Percentiles rank a stretch among this genome's conserved stretches.
These are phyloP conservation scores for Caenorhabditis afra DNA, from an alignment of 2,888 invertebrate genomes.

Conservation along the genomic window DNA sequence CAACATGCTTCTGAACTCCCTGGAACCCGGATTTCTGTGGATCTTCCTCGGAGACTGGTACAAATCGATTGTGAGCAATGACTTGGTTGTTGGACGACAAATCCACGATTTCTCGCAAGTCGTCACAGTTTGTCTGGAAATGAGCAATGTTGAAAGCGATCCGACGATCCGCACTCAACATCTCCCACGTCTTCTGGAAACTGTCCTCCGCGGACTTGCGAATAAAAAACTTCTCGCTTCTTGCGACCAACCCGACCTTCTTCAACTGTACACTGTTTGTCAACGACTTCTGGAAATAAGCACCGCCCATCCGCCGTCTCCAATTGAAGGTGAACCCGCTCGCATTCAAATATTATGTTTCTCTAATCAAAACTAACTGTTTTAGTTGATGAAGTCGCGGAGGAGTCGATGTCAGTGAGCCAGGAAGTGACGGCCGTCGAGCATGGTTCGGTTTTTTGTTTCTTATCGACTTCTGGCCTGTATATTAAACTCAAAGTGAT, in stretches of 20 bases:
- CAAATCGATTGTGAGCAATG: conserved; percentile 61
- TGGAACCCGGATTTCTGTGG: conserved; percentile 88
- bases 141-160: conserved; percentile 60
- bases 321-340: conserved; percentile 44
- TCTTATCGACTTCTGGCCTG: neutral
- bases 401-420: conserved; percentile 47
- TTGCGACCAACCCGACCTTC: conserved; percentile 43
- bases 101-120: conserved; percentile 57
- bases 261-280: conserved; percentile 46
- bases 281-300: conserved; percentile 50
- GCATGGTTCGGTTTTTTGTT: conserved; percentile 54
- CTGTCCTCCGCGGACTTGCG: conserved; percentile 56
- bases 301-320: conserved; percentile 51
- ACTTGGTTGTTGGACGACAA: conserved; percentile 5
- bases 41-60: conserved; percentile 85
- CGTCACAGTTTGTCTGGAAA: conserved; percentile 53
- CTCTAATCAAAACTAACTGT: neutral
- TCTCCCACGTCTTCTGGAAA: conserved; percentile 69
- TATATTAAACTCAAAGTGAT: neutral
- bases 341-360: neutral
- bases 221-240: conserved; percentile 17
- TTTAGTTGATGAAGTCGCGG: conserved; percentile 54
- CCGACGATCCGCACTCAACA: conserved; percentile 66
- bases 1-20: conserved; percentile 88
- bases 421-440: conserved; percentile 50